phyloP scores from a whole-genome alignment of 2,797 vertebrate genomes.

The Selene dorsalis region DNA sequence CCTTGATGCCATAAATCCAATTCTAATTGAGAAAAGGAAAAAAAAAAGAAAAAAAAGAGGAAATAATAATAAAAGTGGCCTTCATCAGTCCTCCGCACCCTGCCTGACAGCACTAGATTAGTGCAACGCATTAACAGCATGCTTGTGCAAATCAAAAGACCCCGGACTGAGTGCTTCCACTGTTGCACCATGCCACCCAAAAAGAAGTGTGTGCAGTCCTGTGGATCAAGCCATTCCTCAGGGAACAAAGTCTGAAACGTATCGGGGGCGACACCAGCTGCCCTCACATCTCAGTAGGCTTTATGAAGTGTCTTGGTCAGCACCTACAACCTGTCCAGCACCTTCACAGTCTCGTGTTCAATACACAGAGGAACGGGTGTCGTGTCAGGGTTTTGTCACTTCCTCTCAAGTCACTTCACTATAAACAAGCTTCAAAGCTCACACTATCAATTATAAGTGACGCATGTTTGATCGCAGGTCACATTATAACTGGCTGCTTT shows the following conservation, averaged over 20 bases:
- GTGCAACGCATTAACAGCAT: slow-evolving; percentile 53
- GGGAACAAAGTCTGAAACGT: slow-evolving; percentile 36
- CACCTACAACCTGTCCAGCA: slow-evolving; percentile 22
- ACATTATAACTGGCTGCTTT: slow-evolving; percentile 23
- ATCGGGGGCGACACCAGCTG: not conserved
- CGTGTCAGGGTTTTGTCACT: slow-evolving; percentile 30
- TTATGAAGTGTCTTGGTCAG: slow-evolving; percentile 43
- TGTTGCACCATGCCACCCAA: slow-evolving; percentile 25
- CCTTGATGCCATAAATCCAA: slow-evolving; percentile 43
- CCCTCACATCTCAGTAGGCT: slow-evolving; percentile 29
- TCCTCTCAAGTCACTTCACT: slow-evolving; percentile 12
- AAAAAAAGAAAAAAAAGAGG: slow-evolving; percentile 23
- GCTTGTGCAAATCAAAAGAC: slow-evolving; percentile 65
- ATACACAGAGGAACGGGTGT: slow-evolving; percentile 5
- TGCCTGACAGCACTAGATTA: slow-evolving; percentile 46
- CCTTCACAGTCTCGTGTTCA: slow-evolving; percentile 50
- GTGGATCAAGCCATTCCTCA: slow-evolving; percentile 21
- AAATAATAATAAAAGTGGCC: slow-evolving; percentile 33
- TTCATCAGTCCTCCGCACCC: slow-evolving; percentile 36
- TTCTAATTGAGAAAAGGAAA: slow-evolving; percentile 22
- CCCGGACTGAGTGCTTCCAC: slow-evolving; percentile 26
- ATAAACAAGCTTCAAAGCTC: slow-evolving; percentile 29
- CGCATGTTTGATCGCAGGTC: slow-evolving; percentile 43
- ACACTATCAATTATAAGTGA: slow-evolving; percentile 32
- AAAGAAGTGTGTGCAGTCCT: slow-evolving; percentile 11